Conservation (phyloP, 2,797 vertebrate species). For the Cichlasoma orientale region DNA sequence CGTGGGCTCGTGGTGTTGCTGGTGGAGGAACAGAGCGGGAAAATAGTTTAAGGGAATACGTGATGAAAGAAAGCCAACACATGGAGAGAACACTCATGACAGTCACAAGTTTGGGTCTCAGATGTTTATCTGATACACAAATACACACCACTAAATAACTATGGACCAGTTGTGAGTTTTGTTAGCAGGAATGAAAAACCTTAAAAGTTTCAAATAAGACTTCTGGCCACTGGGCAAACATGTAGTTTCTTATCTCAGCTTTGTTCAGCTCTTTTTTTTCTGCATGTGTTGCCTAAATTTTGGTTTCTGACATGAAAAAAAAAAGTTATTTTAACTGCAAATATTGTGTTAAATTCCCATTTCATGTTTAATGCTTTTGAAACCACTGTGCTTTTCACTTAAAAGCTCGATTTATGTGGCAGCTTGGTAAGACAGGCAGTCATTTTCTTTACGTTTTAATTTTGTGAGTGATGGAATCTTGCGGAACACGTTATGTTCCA, state of each 20-base stretch:
- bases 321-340: constrained; percentile 6
- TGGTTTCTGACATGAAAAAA: neutral
- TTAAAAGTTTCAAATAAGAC: constrained; percentile 35
- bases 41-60: neutral
- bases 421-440: neutral
- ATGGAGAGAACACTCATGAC: constrained; percentile 4
- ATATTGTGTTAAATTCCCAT: neutral
- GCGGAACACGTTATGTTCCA: neutral
- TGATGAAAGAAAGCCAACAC: constrained; percentile 3
- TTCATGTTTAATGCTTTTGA: neutral
- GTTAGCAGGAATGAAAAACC: constrained; percentile 40
- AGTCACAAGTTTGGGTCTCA: constrained; percentile 41
- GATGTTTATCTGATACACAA: constrained; percentile 40
- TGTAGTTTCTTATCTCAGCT: neutral
- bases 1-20: constrained; percentile 9
- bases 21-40: neutral
- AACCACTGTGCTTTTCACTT: neutral
- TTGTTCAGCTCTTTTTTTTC: neutral
- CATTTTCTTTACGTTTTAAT: neutral
- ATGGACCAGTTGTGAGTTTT: constrained; percentile 27
- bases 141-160: constrained; percentile 15
- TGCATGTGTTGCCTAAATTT: neutral
- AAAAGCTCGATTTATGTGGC: neutral
- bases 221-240: constrained; percentile 13
- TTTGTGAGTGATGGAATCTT: neutral